Conservation (phyloP, 2,113 vertebrate genomes). For the Dascyllus trimaculatus region DNA sequence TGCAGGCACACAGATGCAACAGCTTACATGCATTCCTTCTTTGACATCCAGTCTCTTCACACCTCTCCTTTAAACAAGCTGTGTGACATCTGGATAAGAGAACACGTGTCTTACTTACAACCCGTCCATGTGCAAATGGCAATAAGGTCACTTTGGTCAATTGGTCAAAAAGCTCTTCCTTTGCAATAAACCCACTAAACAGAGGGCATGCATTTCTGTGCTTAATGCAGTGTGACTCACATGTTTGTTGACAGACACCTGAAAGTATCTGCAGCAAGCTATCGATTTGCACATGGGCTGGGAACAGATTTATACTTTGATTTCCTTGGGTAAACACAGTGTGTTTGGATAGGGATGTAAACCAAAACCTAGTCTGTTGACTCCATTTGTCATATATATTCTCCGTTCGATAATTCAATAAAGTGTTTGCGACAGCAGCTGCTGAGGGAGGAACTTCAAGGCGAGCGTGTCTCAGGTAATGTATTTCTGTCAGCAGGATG, state of each 20-base stretch:
- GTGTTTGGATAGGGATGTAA: constrained; percentile 79
- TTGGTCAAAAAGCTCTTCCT: constrained; percentile 31
- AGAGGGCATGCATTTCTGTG: constrained; percentile 16
- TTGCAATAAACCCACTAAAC: constrained; percentile 23
- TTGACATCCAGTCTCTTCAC: constrained; percentile 3
- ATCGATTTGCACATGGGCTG: constrained; percentile 66
- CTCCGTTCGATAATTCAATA: constrained; percentile 82
- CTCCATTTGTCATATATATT: constrained; percentile 83
- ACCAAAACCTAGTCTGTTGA: constrained; percentile 79
- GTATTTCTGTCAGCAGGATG: constrained; percentile 78
- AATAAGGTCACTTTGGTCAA: constrained; percentile 26
- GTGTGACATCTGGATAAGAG: constrained; percentile 14
- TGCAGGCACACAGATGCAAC: background rate
- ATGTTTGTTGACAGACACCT: constrained; percentile 68
- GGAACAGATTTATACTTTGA: constrained; percentile 81
- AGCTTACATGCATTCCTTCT: background rate
- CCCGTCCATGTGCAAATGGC: constrained; percentile 27
- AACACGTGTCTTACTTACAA: background rate
- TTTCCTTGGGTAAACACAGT: constrained; percentile 74
- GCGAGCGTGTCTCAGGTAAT: constrained; percentile 76
- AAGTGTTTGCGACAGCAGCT: constrained; percentile 79
- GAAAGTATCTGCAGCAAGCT: constrained; percentile 64
- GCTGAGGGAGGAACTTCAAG: constrained; percentile 78
- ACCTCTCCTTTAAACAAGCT: background rate
- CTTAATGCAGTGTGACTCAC: constrained; percentile 30